These are phyloP conservation scores for Drepana falcataria DNA, from an alignment of 2,888 invertebrate genomes.

Conservation along the genomic window DNA sequence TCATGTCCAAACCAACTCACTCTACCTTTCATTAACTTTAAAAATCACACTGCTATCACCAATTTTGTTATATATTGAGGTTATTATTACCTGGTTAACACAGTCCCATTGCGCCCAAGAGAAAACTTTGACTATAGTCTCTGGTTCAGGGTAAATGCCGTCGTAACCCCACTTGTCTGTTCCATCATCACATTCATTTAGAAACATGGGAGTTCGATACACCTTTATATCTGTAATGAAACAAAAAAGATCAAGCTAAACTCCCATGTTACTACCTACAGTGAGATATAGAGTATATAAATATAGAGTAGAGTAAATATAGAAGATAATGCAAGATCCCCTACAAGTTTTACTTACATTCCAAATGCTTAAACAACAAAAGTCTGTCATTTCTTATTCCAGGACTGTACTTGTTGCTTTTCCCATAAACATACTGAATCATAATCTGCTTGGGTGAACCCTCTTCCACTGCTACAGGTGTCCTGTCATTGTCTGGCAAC, in stretches of 20 bases:
- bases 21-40: too few relatives aligned
- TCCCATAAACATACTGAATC: conserved; percentile 87
- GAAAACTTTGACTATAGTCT: conserved; percentile 83
- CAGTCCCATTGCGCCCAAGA: conserved; percentile 94
- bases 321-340: too few relatives aligned
- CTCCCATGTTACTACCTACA: neutral
- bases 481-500: conserved; percentile 54
- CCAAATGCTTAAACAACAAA: conserved; percentile 86
- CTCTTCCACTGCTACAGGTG: conserved; percentile 62
- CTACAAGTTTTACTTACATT: conserved; percentile 77
- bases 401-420: conserved; percentile 70
- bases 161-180: conserved; percentile 78
- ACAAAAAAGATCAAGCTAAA: conserved; percentile 1
- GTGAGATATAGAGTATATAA: neutral
- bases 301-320: too few relatives aligned
- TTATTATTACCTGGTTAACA: conserved; percentile 69
- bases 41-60: too few relatives aligned
- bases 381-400: conserved; percentile 81
- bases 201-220: conserved; percentile 66
- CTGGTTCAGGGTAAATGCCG: conserved; percentile 71
- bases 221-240: conserved; percentile 56
- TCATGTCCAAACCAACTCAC: too few relatives aligned
- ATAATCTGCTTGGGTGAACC: conserved; percentile 85
- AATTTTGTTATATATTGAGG: too few relatives aligned
- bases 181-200: conserved; percentile 69